Base-by-base conservation (phyloP, 2,888 invertebrate species). In the Dryobota labecula region DNA sequence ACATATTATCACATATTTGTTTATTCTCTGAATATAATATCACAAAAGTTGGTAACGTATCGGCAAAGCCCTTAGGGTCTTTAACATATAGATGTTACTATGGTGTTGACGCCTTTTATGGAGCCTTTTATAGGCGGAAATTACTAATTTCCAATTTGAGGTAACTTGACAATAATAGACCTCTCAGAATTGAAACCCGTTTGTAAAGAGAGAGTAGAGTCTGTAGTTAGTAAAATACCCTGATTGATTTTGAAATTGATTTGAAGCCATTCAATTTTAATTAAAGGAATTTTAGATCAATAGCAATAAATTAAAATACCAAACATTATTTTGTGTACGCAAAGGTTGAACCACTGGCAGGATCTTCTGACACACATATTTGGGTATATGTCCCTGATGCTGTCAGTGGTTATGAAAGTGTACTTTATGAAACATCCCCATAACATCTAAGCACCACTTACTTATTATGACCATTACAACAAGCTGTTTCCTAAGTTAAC, bases 401-500 rank as follows among this genome's bases (percentile, higher is more conserved):
- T 36, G 36, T 5, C 36, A 36, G 36, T 0, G 8, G 36, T 7
- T 36, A 36, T 36, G 8, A 36, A 36, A 6, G 36, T 18, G 27
- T 27, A 27, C 13, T 27, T 45, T 30, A 53, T 36, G 24, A 58
- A 56, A 60, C 53, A 60, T 20, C 13, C 9, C 7, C 24, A 62
- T 76, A 58, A 63, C 20, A 63, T 70, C 1, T 53, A 51, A 71
- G 38, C 11, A 45, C n/a, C 30, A 47, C 24, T 71, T 27, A 71
- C 13, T 24, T 64, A 64, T 49, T 60, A 77, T 43, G 49, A 60
- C n/a, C 43, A 54, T 54, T 54, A 43, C 18, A 71, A 64, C 63
- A 64, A 64, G 63, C 60, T 38, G 63, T 64, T 63, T 30, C 71
- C 53, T 43, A 77, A 77, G 64, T 60, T 54, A 70, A 54, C 49